Evolutionary conservation across 2,888 invertebrate species (phyloP).

Genomic region (Apotomis turbidana): DNA sequence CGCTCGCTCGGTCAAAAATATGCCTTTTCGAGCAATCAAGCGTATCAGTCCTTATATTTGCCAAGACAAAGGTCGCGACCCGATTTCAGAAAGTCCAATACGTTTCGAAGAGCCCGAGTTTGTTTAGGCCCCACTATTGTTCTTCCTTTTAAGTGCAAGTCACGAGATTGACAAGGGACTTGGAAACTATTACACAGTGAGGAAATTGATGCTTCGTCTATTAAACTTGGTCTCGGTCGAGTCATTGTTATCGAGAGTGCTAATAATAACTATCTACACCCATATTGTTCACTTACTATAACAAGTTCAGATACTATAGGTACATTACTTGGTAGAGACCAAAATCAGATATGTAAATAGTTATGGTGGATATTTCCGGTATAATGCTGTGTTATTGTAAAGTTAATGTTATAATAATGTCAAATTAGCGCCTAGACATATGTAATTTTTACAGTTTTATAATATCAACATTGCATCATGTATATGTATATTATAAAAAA

Average conservation of each 20-base stretch:
- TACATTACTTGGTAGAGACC: no score
- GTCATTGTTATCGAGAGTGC: not conserved
- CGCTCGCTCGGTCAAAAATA: not conserved
- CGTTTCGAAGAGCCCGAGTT: constrained; percentile 19
- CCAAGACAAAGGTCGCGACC: constrained; percentile 20
- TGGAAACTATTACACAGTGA: constrained; percentile 5
- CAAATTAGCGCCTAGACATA: no score
- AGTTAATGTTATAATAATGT: no score
- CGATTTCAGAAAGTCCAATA: constrained; percentile 15
- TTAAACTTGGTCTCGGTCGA: not conserved
- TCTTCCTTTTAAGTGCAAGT: constrained; percentile 31
- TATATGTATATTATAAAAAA: not conserved
- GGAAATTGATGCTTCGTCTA: constrained; percentile 9
- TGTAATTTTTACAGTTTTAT: no score
- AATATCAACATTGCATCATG: not conserved
- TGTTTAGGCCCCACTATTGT: constrained; percentile 35
- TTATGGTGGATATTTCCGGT: no score
- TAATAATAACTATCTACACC: no score
- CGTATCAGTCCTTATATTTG: constrained; percentile 12
- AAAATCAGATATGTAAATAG: no score
- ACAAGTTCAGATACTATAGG: no score
- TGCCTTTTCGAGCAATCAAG: not conserved
- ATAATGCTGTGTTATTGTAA: no score
- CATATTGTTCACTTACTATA: no score
- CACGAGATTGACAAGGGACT: constrained; percentile 30